Evolutionary conservation across 2,888 invertebrate species (phyloP).

Genomic region (Campoplex capitator): DNA sequence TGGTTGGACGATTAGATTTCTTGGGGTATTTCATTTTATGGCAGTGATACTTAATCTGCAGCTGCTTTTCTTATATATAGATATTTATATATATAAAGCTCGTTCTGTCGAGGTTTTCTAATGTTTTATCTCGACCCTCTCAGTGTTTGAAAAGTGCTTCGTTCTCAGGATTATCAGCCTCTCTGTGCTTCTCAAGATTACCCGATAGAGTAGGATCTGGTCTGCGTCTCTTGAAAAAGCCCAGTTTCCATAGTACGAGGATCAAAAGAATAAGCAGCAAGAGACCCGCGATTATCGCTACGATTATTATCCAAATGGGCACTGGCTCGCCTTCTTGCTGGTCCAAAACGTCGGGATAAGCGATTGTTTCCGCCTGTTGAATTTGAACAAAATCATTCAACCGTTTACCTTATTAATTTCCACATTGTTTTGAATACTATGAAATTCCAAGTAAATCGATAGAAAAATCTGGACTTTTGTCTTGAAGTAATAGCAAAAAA

Average conservation of each 20-base stretch:
- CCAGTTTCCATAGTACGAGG: slow-evolving; percentile 93
- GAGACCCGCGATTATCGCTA: slow-evolving; percentile 93
- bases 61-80: slow-evolving; percentile 41
- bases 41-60: slow-evolving; percentile 56
- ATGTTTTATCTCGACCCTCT: slow-evolving; percentile 51
- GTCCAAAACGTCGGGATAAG: slow-evolving; percentile 92
- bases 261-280: slow-evolving; percentile 92
- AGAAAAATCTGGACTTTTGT: background rate
- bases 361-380: slow-evolving; percentile 91
- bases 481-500: background rate
- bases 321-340: slow-evolving; percentile 90
- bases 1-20: slow-evolving; percentile 52
- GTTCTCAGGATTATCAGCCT: slow-evolving; percentile 87
- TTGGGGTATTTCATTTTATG: slow-evolving; percentile 26
- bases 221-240: slow-evolving; percentile 94
- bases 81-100: slow-evolving; percentile 36
- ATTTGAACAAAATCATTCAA: background rate
- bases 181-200: slow-evolving; percentile 91
- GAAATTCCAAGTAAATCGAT: background rate
- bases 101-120: slow-evolving; percentile 18
- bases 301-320: slow-evolving; percentile 94
- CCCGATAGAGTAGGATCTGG: slow-evolving; percentile 94
- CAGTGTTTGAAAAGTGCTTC: slow-evolving; percentile 83
- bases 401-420: background rate
- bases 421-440: background rate